phyloP scores from a whole-genome alignment of 2,113 vertebrate species.

The Halcyon senegalensis region DNA sequence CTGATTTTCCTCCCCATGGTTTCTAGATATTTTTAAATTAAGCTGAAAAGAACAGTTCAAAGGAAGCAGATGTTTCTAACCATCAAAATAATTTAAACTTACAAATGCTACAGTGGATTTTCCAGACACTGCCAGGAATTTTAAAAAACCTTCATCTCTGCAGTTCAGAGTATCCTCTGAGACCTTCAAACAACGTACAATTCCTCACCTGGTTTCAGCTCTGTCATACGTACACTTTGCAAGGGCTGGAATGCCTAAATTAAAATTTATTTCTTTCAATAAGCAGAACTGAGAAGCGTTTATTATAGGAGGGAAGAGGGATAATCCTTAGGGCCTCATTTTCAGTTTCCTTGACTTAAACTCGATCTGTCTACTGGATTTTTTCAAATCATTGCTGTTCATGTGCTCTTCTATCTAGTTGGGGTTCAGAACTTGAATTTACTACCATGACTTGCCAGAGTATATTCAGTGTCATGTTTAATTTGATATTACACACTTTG shows the following conservation, averaged over 20 bases:
- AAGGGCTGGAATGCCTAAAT: background rate
- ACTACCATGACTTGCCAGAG: background rate
- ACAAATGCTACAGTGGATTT: conserved; percentile 16
- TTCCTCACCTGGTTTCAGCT: conserved; percentile 1
- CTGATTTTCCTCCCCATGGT: background rate
- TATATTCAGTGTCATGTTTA: background rate
- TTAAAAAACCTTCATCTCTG: background rate
- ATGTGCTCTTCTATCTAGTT: background rate
- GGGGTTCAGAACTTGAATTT: background rate
- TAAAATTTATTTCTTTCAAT: conserved; percentile 26
- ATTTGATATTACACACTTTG: background rate
- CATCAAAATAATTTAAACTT: conserved; percentile 45
- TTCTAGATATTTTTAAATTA: conserved; percentile 42
- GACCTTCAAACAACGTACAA: background rate
- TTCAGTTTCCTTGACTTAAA: background rate
- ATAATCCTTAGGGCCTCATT: background rate
- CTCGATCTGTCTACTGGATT: background rate
- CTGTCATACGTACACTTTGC: background rate
- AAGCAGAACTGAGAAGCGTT: background rate
- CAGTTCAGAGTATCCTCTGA: background rate
- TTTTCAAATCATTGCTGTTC: background rate
- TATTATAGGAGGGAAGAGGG: background rate
- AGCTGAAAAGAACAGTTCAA: conserved; percentile 47
- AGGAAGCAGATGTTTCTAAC: conserved; percentile 5
- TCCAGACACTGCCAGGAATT: background rate